Base-by-base conservation (phyloP, 2,888 invertebrate genomes). In the Scaptomyza polygonia region DNA sequence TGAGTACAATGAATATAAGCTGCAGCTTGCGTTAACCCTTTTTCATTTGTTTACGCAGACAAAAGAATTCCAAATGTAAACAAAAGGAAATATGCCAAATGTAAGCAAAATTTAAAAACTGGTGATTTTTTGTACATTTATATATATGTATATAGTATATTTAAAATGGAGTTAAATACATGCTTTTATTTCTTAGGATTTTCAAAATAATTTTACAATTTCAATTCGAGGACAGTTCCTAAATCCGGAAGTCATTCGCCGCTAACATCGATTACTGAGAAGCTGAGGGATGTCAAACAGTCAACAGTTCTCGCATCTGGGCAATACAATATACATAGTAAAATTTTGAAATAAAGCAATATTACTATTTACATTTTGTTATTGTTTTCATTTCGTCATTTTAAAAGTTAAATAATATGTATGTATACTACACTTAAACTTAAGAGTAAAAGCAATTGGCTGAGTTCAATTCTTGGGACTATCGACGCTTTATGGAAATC, bases 401-500 rank as follows among this genome's bases (percentile, higher is more conserved):
- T 47, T 29, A 48, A 32, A 29, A 55, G 53, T 5, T 48, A 53
- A 59, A 53, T 49, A 48, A 29, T 45, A 56, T 49, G 14, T 45
- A 56, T 49, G 14, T 45, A 52, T 62, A 11, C n/a, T 34, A 62
- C 30, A 52, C 30, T 59, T 58, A 55, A 45, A 29, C 36, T 30
- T 18, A 40, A 11, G 51, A 29, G 40, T 56, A 39, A 39, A 36
- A 27, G 43, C 12, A 32, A 45, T 45, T 49, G 25, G 29, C 40
- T 21, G 14, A 29, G 14, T 29, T 32, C 18, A 25, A 40, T 11
- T 21, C n/a, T 12, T 9, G 9, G 12, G 8, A 51, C 76, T 83
- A 83, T 81, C 98, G 93, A 78, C 97, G 93, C 89, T 97, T 97
- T 82, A 98, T 95, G 21, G 96, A 95, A 89, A 97, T 95, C 93